phyloP scores from a whole-genome alignment of 2,888 invertebrate species.

The Cistogaster globosa region DNA sequence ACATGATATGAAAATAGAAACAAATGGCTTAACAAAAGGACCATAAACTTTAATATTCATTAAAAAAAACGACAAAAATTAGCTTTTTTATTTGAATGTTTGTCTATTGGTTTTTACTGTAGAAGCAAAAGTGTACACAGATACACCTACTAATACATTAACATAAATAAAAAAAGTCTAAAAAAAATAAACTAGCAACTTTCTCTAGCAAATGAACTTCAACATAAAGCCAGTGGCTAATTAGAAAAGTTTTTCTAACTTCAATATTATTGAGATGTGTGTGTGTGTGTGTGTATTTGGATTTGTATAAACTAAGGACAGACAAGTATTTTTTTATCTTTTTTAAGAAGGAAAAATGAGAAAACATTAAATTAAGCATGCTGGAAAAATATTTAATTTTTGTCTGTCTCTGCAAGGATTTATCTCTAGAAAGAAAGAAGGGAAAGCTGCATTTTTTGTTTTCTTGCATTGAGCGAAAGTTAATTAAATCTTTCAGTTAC shows the following conservation, averaged over 20 bases:
- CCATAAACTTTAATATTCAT: slow-evolving; percentile 55
- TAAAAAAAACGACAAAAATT: slow-evolving; percentile 43
- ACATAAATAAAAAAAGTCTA: slow-evolving; percentile 14
- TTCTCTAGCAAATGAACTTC: slow-evolving; percentile 71
- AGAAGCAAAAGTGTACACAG: slow-evolving; percentile 1
- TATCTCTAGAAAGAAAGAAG: neutral
- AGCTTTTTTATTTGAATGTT: slow-evolving; percentile 17
- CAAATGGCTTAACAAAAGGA: slow-evolving; percentile 41
- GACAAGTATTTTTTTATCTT: neutral
- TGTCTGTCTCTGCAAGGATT: neutral
- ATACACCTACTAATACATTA: slow-evolving; percentile 9
- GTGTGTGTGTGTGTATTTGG: slow-evolving; percentile 20
- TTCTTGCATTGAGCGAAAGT: too few species aligned
- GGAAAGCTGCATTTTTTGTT: neutral
- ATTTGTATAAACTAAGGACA: slow-evolving; percentile 19
- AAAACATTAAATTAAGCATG: neutral
- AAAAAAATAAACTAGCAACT: slow-evolving; percentile 56
- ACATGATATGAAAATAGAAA: slow-evolving; percentile 31
- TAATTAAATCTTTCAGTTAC: too few species aligned
- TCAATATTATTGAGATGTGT: slow-evolving; percentile 35
- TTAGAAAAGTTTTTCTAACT: slow-evolving; percentile 78
- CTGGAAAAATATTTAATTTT: neutral
- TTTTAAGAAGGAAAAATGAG: neutral
- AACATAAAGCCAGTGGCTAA: slow-evolving; percentile 76
- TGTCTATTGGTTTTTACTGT: slow-evolving; percentile 37